phyloP scores from a whole-genome alignment of 2,888 invertebrate genomes.

The Bedellia somnulentella region DNA sequence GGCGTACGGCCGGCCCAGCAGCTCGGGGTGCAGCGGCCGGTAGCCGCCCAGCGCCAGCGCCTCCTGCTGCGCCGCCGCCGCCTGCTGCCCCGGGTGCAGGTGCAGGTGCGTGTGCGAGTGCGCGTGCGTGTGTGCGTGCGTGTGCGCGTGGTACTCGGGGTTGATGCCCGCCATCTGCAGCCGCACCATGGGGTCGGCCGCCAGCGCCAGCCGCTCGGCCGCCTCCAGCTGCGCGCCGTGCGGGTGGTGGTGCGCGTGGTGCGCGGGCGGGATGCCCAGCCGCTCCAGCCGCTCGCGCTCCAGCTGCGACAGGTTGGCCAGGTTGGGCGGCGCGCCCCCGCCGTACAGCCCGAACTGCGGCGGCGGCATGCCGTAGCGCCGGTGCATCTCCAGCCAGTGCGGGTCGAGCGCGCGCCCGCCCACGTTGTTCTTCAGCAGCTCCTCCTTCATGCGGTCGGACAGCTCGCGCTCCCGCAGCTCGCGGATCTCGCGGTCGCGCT shows the following conservation, averaged over 20 bases:
- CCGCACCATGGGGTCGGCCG: constrained; percentile 90
- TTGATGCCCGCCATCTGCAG: constrained; percentile 91
- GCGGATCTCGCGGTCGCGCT: constrained; percentile 74
- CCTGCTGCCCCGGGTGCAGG: constrained; percentile 75
- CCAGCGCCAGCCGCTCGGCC: constrained; percentile 79
- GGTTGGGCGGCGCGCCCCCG: constrained; percentile 64
- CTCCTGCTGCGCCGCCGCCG: constrained; percentile 69
- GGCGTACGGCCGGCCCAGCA: constrained; percentile 78
- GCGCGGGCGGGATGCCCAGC: constrained; percentile 73
- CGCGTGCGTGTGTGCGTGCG: constrained; percentile 89
- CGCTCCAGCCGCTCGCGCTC: constrained; percentile 87
- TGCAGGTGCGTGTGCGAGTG: constrained; percentile 88
- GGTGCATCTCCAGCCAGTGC: constrained; percentile 88
- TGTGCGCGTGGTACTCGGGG: constrained; percentile 89
- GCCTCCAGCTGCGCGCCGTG: constrained; percentile 68
- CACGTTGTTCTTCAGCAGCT: constrained; percentile 74
- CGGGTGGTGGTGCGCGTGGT: constrained; percentile 53
- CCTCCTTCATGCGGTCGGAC: constrained; percentile 86
- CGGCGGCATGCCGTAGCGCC: constrained; percentile 70
- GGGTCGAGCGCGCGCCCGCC: constrained; percentile 72
- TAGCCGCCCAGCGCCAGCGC: constrained; percentile 56
- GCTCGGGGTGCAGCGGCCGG: constrained; percentile 74
- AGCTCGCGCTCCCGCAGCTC: constrained; percentile 79
- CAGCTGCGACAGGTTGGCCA: constrained; percentile 80
- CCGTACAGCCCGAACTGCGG: constrained; percentile 74